phyloP scores from a whole-genome alignment of 2,113 vertebrate species.

The Thamnophis sirtalis region DNA sequence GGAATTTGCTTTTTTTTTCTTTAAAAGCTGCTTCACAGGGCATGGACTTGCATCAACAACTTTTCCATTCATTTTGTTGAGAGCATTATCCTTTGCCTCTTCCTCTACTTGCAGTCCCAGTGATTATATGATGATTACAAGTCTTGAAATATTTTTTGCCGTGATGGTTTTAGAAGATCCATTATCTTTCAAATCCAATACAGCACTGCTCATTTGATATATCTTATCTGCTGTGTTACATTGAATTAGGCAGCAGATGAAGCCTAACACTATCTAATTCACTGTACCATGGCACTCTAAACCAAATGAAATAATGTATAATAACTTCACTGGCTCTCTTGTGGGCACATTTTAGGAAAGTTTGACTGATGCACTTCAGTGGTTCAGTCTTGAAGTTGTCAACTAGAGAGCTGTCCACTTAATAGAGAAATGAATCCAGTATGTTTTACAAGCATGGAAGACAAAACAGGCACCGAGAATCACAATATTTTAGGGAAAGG shows the following conservation, averaged over 20 bases:
- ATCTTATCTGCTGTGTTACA: constrained; percentile 53
- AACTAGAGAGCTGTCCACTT: neutral
- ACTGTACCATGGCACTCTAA: neutral
- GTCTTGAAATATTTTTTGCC: constrained; percentile 44
- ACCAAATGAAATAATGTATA: constrained; percentile 37
- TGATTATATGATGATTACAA: constrained; percentile 44
- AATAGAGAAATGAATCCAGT: neutral
- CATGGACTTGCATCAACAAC: neutral
- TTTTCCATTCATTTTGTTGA: constrained; percentile 31
- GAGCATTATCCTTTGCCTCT: constrained; percentile 21
- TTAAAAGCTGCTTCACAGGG: constrained; percentile 16
- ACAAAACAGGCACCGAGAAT: constrained; percentile 1
- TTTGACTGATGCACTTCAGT: neutral
- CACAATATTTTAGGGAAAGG: neutral
- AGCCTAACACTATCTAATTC: constrained; percentile 47
- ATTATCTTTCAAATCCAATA: constrained; percentile 57
- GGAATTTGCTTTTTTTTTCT: constrained; percentile 7
- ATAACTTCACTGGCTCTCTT: neutral
- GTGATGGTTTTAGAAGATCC: constrained; percentile 49
- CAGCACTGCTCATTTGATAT: constrained; percentile 46
- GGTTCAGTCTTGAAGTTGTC: neutral
- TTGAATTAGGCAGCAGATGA: constrained; percentile 61
- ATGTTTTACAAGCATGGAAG: neutral
- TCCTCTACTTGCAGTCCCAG: constrained; percentile 27
- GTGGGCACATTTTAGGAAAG: constrained; percentile 5